Percentiles rank a stretch among this genome's conserved stretches.
Evolutionary conservation across 2,113 vertebrate genomes (phyloP).

Genomic region (Ahaetulla prasina): DNA sequence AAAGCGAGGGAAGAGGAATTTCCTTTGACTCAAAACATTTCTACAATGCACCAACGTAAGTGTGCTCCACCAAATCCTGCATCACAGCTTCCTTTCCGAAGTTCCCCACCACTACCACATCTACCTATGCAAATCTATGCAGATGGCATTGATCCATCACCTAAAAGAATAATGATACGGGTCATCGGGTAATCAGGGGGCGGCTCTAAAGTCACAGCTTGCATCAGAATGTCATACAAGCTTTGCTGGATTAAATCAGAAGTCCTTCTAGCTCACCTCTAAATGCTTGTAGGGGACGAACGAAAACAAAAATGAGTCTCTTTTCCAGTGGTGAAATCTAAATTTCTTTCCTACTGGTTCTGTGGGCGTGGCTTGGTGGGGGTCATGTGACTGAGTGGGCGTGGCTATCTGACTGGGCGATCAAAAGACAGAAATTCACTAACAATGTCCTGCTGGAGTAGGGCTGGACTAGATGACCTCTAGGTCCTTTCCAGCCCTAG

Average conservation of each 20-base stretch:
- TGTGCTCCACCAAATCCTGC: neutral
- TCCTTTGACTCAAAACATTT: neutral
- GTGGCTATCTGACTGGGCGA: too few relatives aligned
- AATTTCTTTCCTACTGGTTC: too few relatives aligned
- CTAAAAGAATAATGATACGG: neutral
- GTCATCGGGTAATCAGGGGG: neutral
- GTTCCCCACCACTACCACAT: rapidly evolving
- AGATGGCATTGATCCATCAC: neutral
- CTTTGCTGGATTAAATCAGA: neutral
- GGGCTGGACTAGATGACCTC: too few relatives aligned
- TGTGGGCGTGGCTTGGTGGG: too few relatives aligned
- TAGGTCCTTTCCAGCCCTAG: too few relatives aligned
- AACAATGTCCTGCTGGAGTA: too few relatives aligned
- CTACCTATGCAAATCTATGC: neutral
- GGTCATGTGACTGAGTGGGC: too few relatives aligned
- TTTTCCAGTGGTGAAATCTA: too few relatives aligned
- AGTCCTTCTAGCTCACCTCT: neutral
- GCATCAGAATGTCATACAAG: neutral
- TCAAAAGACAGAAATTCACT: too few relatives aligned
- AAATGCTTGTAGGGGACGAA: neutral
- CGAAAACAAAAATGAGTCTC: neutral
- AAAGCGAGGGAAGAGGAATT: neutral
- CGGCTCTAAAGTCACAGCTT: neutral
- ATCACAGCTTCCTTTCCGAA: neutral
- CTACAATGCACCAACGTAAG: neutral